Conservation (phyloP, 1,140 invertebrate genomes). For the Leptopilina clavipes region DNA sequence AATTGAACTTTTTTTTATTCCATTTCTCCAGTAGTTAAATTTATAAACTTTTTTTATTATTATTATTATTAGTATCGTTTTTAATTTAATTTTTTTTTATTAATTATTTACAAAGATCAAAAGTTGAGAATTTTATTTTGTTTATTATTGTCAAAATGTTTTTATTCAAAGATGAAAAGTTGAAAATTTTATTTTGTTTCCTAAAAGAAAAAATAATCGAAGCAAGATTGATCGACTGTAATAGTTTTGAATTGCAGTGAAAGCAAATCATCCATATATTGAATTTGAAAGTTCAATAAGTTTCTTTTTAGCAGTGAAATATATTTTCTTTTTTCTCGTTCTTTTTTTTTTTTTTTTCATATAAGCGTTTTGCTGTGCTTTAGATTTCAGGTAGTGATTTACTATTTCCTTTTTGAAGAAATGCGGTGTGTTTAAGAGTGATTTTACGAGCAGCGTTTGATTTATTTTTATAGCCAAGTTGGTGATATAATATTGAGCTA, state of each 20-base stretch:
- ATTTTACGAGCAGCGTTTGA: slow-evolving; percentile 17
- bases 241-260: not conserved
- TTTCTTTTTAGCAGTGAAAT: slow-evolving; percentile 11
- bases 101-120: not conserved
- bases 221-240: too few relatives aligned
- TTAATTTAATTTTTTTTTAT: not conserved
- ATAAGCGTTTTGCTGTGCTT: not conserved
- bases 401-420: slow-evolving; percentile 10
- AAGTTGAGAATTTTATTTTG: too few relatives aligned
- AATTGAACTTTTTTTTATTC: too few relatives aligned
- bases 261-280: not conserved
- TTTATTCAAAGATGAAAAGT: too few relatives aligned
- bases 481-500: slow-evolving; percentile 1
- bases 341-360: not conserved
- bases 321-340: not conserved
- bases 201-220: too few relatives aligned
- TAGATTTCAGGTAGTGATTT: slow-evolving; percentile 9
- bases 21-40: too few relatives aligned
- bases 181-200: too few relatives aligned
- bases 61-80: too few relatives aligned
- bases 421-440: not conserved
- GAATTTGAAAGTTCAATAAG: not conserved
- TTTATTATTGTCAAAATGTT: too few relatives aligned
- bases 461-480: slow-evolving; percentile 18
- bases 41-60: too few relatives aligned